Evolutionary conservation across 1,140 invertebrate genomes (phyloP), one percentile per base, ranked within the genome.

Genomic region (Magallana angulata): DNA sequence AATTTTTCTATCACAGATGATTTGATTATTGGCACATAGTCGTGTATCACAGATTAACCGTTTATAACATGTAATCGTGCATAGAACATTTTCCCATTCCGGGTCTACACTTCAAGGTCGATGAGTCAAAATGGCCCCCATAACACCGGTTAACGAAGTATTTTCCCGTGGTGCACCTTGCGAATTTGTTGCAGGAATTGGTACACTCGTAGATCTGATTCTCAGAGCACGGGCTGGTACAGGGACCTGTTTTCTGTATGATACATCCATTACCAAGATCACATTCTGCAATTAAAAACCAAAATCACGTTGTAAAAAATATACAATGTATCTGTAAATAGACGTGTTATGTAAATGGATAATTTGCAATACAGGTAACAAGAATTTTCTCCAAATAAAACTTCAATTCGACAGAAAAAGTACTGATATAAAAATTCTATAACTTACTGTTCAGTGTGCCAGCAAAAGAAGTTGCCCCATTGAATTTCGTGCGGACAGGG

Each of bases 231-330:
- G 81, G 12, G 14, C 57, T 58, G n/a, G 56, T 82, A 14, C 81
- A 82, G 7, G 48, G 16, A 0, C 81, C 81, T 6, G 14, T 56
- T n/a, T 60, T 84, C 36, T 84, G 57, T 30, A 84, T 84, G 56
- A 84, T 62, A 60, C 82, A 84, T 36, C 82, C 82, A 30, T 62
- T 84, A 24, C 82, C 82, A 36, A 84, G 82, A n/a, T 84, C 82
- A 84, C 82, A 84, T 9, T 30, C 82, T 84, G 82, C 18, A 84
- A 62, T 82, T 18, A 57, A 24, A 56, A 5, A 80, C 5, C 36
- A 48, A 48, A n/a, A n/a, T n/a, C n/a, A n/a, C n/a, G n/a, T n/a
- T n/a, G n/a, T n/a, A n/a, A n/a, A 48, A 48, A 48, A 48, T 48
- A 48, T 48, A 48, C 36, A 48, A 48, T 48, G 36, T 5, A 48